Evolutionary conservation across 1,140 invertebrate species (phyloP).

Genomic region (Drosophila kohkoa): DNA sequence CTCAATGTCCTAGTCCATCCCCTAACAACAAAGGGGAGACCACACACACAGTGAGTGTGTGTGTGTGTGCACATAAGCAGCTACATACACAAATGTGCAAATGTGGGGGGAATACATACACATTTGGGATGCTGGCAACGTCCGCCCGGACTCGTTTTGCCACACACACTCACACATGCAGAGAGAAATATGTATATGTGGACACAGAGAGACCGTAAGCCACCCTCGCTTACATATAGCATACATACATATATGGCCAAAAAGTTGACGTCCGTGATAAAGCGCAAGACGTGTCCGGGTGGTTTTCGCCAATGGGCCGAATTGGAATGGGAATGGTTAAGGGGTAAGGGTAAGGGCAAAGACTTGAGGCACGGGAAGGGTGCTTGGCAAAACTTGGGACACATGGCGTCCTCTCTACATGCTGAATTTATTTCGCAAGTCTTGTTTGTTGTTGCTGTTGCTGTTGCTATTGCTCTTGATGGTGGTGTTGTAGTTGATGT

Average conservation of each 20-base stretch:
- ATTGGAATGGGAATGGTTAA: not conserved
- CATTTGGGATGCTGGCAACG: conserved; percentile 16
- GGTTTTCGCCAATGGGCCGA: conserved; percentile 47
- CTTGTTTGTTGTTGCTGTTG: conserved; percentile 11
- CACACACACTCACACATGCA: conserved; percentile 15
- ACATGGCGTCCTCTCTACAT: conserved; percentile 45
- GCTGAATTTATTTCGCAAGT: conserved; percentile 56
- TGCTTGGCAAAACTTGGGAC: conserved; percentile 27
- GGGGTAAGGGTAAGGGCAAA: not conserved
- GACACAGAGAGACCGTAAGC: conserved; percentile 35
- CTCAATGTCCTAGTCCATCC: conserved; percentile 37
- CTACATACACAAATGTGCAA: conserved; percentile 4
- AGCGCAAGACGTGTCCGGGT: conserved; percentile 53
- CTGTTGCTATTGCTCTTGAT: conserved; percentile 6
- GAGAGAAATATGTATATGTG: not conserved
- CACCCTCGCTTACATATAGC: conserved; percentile 62
- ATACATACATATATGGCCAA: conserved; percentile 72
- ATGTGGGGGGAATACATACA: conserved; percentile 18
- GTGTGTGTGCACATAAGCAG: conserved; percentile 11
- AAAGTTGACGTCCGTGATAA: conserved; percentile 57
- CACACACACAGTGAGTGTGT: conserved; percentile 5
- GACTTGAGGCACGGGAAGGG: conserved; percentile 31
- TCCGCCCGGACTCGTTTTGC: conserved; percentile 17
- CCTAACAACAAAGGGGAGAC: conserved; percentile 18
- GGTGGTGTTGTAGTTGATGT: conserved; percentile 13